phyloP scores from a whole-genome alignment of 2,888 invertebrate genomes.

The Andricus curvator region DNA sequence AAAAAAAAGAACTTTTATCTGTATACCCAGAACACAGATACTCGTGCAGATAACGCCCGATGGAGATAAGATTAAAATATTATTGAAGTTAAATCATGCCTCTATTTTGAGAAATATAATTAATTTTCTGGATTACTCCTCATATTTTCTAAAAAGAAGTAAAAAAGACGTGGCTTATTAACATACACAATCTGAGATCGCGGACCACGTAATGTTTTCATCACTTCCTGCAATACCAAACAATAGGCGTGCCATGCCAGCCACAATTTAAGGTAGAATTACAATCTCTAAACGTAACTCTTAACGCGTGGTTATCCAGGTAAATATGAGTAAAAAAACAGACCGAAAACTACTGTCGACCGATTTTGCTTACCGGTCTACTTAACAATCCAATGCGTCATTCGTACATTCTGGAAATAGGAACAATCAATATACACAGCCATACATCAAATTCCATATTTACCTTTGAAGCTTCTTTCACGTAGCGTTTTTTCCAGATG shows the following conservation, averaged over 20 bases:
- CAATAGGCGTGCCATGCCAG: not conserved
- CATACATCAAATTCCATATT: not conserved
- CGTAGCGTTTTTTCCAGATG: not conserved
- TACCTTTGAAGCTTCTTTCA: conserved; percentile 1
- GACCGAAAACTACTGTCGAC: not conserved
- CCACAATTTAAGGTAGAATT: not conserved
- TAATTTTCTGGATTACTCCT: not conserved
- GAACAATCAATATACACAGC: conserved; percentile 13
- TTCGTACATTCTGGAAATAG: conserved; percentile 38
- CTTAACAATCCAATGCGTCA: conserved; percentile 31
- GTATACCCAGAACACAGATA: too few species aligned
- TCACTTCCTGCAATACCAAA: not conserved
- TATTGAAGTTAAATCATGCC: not conserved
- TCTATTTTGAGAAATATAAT: not conserved
- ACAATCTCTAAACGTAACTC: not conserved
- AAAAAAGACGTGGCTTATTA: not conserved
- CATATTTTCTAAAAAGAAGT: not conserved
- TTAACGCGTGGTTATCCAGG: not conserved
- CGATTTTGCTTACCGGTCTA: not conserved
- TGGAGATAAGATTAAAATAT: not conserved
- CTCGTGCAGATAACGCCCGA: not conserved
- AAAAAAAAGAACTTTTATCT: too few species aligned
- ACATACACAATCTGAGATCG: not conserved
- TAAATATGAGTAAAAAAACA: not conserved
- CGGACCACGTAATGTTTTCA: not conserved